These are phyloP conservation scores for Macrotus californicus DNA, from an alignment of 2,113 vertebrate genomes.

Conservation along the genomic window DNA sequence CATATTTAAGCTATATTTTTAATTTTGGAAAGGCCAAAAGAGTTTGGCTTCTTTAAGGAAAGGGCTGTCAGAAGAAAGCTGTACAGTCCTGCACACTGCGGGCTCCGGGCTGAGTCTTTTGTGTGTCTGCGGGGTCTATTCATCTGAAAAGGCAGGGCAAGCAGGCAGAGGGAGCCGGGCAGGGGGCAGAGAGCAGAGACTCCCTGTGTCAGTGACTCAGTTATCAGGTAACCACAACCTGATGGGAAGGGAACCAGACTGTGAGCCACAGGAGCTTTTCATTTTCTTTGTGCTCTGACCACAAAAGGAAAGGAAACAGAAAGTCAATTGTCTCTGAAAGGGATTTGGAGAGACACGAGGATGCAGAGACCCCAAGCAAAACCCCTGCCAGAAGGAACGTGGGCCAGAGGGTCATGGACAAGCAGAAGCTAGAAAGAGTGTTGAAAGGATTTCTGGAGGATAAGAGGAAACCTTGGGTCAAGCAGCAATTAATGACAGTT, in stretches of 20 bases:
- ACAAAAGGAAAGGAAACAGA: conserved; percentile 43
- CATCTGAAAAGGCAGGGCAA: conserved; percentile 25
- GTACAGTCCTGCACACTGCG: not conserved
- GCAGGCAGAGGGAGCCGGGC: not conserved
- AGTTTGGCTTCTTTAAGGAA: conserved; percentile 63
- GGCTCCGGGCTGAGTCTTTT: not conserved
- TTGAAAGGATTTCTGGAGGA: not conserved
- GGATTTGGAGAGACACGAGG: not conserved
- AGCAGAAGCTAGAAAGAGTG: not conserved
- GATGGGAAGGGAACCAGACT: conserved; percentile 30
- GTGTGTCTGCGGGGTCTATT: not conserved
- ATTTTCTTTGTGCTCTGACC: conserved; percentile 42
- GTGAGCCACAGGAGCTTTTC: not conserved
- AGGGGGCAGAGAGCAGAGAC: not conserved
- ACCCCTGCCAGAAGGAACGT: not conserved
- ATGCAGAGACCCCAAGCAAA: conserved; percentile 24
- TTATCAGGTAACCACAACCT: conserved; percentile 27
- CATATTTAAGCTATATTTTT: conserved; percentile 62
- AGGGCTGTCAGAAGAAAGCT: conserved; percentile 43
- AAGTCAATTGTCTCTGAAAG: conserved; percentile 36
- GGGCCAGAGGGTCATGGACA: not conserved
- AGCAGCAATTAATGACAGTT: conserved; percentile 24
- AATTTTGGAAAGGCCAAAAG: conserved; percentile 59
- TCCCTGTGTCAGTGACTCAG: not conserved
- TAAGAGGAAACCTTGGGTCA: conserved; percentile 34